Evolutionary conservation across 2,113 vertebrate genomes (phyloP), one percentile per base, ranked within the genome.

Genomic region (Dipodomys spectabilis): DNA sequence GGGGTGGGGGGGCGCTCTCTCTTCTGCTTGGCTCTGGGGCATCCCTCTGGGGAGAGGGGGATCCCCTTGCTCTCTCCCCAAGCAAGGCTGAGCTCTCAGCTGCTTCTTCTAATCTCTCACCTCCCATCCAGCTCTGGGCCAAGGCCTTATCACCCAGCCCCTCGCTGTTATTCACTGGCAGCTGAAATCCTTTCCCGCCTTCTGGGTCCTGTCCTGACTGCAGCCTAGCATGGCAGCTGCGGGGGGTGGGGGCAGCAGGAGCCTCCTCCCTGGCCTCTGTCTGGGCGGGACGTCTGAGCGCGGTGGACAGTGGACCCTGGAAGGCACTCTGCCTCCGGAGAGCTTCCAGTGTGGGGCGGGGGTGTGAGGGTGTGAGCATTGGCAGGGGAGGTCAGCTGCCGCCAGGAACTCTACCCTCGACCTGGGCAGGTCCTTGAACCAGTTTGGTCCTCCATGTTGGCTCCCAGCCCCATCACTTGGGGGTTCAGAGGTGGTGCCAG

Each of bases 71-170:
- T 20, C 18, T 13, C 9, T 32, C 15, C 81, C 57, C 2, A 44
- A 86, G 82, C 3, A 44, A 86, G 82, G 57, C 95, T 88, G 30
- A 74, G 67, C 57, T 57, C 87, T 57, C 65, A 35, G 92, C 79
- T 39, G 68, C 67, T 28, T n/a, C 69, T 60, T 80, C 77, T 97
- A 94, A 97, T 96, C 97, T 94, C 22, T 68, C 5, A 1, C 68
- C 82, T 81, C n/a, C 75, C 85, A 39, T 53, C 25, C 71, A 3
- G 53, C 30, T 68, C 86, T 25, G 5, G 39, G 45, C n/a, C 57
- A 2, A 2, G 13, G 81, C 68, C 95, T 96, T 96, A 97, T 97
- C 96, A 0, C 45, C 65, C 53, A 9, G 69, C 25, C 72, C 49
- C 85, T 69, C 2, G 0, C 44, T 68, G 90, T 0, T 22, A 65